Evolutionary conservation across 2,888 invertebrate species (phyloP).

Genomic region (Lamellibrachia columna): DNA sequence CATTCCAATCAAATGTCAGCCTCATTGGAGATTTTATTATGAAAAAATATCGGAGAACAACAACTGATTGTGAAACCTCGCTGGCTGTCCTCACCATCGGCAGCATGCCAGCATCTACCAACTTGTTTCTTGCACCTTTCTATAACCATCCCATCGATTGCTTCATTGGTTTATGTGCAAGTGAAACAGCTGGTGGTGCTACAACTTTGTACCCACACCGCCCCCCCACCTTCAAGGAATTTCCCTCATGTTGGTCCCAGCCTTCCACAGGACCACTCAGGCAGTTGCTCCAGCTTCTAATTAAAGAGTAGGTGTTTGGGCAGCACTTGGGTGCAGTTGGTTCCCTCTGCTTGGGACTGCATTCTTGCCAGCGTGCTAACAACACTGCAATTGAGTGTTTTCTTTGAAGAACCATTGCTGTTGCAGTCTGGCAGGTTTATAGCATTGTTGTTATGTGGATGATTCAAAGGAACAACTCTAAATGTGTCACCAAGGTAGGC

Average conservation of each 20-base stretch:
- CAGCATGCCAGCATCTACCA: neutral
- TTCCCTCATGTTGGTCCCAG: constrained; percentile 11
- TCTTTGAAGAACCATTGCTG: neutral
- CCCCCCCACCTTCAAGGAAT: neutral
- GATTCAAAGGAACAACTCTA: neutral
- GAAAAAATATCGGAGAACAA: neutral
- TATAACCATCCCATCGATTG: neutral
- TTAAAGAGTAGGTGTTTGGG: constrained; percentile 16
- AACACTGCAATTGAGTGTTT: constrained; percentile 10
- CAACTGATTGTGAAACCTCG: neutral
- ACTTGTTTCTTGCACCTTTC: neutral
- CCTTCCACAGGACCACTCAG: neutral
- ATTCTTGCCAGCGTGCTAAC: neutral
- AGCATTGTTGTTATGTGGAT: constrained; percentile 16
- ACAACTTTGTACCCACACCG: constrained; percentile 1
- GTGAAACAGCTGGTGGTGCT: neutral
- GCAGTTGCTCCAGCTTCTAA: neutral
- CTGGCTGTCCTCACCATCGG: neutral
- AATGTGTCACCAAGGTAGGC: constrained; percentile 8
- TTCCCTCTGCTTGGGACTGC: neutral
- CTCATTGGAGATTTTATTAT: neutral
- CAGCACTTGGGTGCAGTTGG: constrained; percentile 12
- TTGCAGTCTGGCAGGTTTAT: neutral
- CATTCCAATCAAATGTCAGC: neutral
- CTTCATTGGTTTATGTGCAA: neutral